Evolutionary conservation across 2,797 vertebrate species (phyloP), one percentile per base, ranked within the genome.

Genomic region (Typhlichthys eigenmanni): DNA sequence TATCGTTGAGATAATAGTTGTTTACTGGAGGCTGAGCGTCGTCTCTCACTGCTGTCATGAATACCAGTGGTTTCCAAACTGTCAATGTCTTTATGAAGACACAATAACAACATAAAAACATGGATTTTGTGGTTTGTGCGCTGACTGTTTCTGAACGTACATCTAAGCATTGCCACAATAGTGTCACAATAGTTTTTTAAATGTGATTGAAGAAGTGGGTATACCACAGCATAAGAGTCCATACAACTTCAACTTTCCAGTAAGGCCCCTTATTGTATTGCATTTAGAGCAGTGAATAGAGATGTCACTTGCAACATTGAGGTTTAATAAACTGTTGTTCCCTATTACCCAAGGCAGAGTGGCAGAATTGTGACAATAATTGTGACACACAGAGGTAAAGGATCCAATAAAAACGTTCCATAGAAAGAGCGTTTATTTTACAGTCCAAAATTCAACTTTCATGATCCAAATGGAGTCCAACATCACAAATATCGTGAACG

Each of bases 91-190:
- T 85, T 82, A 83, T 82, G 67, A 75, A 71, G 77, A 85, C 84
- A 89, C 86, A 85, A 91, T 88, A 89, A 89, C 88, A 78, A 24
- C 57, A 55, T 82, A 76, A 88, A 88, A 88, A 87, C 87, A 87
- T 63, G 70, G 24, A 85, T 79, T 78, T 63, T 85, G 86, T 71
- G 86, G 87, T 78, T 69, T 62, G 64, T 11, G 17, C 9, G 51
- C 72, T 69, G 65, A 62, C 13, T 83, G 85, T 86, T 81, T 80
- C 64, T 63, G 67, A 14, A 64, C 38, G 51, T 29, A 29, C 24
- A 29, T 29, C 24, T 29, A 29, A 29, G 24, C 24, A 29, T 29
- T 29, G 24, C 24, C 24, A 29, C 24, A 29, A 29, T 4, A 29
- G 55, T 74, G 63, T 78, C 75, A 80, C 67, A 85, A 80, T 71